Conservation (phyloP, 2,888 invertebrate species). For the Zygothrica quintamaculata region DNA sequence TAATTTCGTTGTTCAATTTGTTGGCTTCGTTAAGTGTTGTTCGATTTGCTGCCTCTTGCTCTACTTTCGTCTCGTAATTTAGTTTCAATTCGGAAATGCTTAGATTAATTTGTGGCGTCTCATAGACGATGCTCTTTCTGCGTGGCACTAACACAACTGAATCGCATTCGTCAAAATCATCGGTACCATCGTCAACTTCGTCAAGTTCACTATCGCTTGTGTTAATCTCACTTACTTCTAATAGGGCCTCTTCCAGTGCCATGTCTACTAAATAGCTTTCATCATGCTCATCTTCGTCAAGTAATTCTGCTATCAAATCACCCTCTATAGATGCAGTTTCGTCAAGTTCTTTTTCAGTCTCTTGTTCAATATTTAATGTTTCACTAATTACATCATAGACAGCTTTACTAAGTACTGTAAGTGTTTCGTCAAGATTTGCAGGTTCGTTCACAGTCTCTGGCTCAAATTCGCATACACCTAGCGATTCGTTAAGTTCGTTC, state of each 20-base stretch:
- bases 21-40: conserved; percentile 37
- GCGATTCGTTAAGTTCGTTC: conserved; percentile 14
- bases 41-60: conserved; percentile 19
- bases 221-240: conserved; percentile 6
- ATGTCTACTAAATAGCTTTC: conserved; percentile 21
- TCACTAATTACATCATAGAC: conserved; percentile 51
- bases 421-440: conserved; percentile 26
- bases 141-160: conserved; percentile 27
- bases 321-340: no score
- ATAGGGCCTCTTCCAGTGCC: conserved; percentile 17
- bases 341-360: conserved; percentile 19
- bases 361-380: conserved; percentile 4
- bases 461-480: no score
- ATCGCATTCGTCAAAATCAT: conserved; percentile 34
- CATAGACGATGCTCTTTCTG: conserved; percentile 73
- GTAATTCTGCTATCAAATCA: no score
- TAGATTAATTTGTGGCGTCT: conserved; percentile 79
- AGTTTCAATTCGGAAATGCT: conserved; percentile 78
- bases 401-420: conserved; percentile 45
- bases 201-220: neutral
- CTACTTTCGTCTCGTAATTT: conserved; percentile 65
- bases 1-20: conserved; percentile 12
- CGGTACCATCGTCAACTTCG: conserved; percentile 22
- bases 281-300: conserved; percentile 32
- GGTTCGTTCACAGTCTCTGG: neutral